Base-by-base conservation (phyloP, 2,113 vertebrate genomes). In the Syrrhaptes paradoxus region DNA sequence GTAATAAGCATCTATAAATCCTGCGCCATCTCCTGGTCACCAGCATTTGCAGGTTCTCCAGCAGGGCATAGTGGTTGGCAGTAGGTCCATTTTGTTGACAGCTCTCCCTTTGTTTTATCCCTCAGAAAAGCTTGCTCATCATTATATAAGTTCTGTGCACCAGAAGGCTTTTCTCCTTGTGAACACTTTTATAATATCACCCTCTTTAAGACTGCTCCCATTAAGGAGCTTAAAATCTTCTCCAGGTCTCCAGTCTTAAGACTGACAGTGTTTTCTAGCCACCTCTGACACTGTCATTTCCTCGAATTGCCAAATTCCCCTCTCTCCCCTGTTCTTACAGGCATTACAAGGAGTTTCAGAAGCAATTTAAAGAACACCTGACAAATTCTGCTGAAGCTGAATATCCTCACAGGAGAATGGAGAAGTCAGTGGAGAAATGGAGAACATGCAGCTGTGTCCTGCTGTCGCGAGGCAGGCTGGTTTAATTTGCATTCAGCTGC, bases 401-500 rank as follows among this genome's bases (percentile, higher is more conserved):
- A 54, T 79, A 68, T 86, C 91, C 87, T 93, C 68, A 54, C 28
- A 38, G 76, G 54, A 45, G 81, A 95, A 79, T 45, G 88, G 90
- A 89, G 88, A 93, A 95, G 63, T 81, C 97, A 97, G 87, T 22
- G 6, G 90, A 89, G 88, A 97, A 83, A 85, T 77, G 48, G 61
- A 71, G 62, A 76, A 10, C 28, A 8, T 36, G 51, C 36, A 72
- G 66, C 95, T 91, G 54, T 17, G 3, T 85, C 84, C 59, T 68
- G 73, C 91, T 93, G 74, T 66, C 11, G 5, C 5, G 28, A 93
- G 41, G 36, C 32, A n/a, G 79, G 48, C 10, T 70, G 75, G 87
- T 96, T 95, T 93, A 86, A 93, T 97, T 97, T 97, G 97, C 83
- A 92, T 95, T 93, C 78, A 81, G 58, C 77, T 86, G 4, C 96